These are phyloP conservation scores for Euphysa ruthae DNA, from an alignment of 30 jellyfish, hydroid and myxozoan species.

Conservation along the genomic window DNA sequence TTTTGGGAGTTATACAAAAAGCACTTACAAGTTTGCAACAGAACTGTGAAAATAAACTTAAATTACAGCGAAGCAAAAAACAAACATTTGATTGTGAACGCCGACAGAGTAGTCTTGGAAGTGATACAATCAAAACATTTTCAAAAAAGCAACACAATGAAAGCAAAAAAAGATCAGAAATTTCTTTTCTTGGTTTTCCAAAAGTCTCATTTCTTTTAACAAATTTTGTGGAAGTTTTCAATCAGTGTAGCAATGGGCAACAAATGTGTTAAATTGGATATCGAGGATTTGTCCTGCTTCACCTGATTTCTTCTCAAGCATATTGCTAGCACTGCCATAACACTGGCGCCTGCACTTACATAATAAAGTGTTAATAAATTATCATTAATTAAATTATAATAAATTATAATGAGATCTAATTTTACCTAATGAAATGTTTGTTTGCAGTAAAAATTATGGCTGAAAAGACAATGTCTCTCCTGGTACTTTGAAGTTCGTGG, in stretches of 20 bases:
- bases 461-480: conserved; percentile 15
- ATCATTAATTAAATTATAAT: too few species aligned
- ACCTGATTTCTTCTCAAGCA: conserved; percentile 30
- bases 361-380: too few species aligned
- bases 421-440: neutral
- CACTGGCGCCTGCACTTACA: neutral
- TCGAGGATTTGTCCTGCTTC: conserved; percentile 14
- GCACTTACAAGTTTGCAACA: too few species aligned
- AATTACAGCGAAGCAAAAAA: too few species aligned
- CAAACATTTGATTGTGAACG: too few species aligned
- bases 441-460: conserved; percentile 13
- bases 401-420: too few species aligned
- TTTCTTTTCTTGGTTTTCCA: neutral
- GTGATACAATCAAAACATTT: too few species aligned
- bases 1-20: too few species aligned
- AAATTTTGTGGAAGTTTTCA: neutral
- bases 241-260: conserved; percentile 17
- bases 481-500: conserved; percentile 20
- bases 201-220: neutral
- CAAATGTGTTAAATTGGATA: conserved; percentile 13
- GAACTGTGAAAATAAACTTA: too few species aligned
- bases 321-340: conserved; percentile 16
- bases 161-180: too few species aligned
- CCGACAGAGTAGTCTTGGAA: too few species aligned
- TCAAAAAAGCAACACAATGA: too few species aligned